Conservation (phyloP, 64 coral and sea anemone species). For the Pocillopora damicornis region DNA sequence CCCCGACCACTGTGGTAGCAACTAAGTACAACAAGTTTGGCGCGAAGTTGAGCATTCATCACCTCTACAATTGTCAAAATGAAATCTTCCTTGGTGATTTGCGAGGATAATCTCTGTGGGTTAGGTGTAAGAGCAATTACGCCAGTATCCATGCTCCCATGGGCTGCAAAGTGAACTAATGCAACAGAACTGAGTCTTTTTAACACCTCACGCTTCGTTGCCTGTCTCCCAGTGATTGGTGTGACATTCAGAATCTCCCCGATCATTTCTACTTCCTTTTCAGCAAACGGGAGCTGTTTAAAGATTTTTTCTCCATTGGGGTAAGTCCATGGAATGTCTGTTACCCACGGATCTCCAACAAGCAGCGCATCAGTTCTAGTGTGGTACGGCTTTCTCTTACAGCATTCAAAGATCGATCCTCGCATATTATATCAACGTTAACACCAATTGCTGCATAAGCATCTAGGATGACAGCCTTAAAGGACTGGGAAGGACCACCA, state of each 20-base stretch:
- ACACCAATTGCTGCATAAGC: not conserved
- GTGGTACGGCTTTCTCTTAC: not conserved
- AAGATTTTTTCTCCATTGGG: not conserved
- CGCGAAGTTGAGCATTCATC: too few species aligned
- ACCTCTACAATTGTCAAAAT: too few species aligned
- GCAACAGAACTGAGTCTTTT: not conserved
- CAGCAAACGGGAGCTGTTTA: not conserved
- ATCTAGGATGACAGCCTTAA: not conserved
- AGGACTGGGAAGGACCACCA: not conserved
- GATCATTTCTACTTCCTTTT: not conserved
- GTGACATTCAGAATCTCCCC: not conserved
- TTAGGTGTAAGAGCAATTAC: too few species aligned
- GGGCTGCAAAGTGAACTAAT: not conserved
- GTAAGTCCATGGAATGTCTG: not conserved
- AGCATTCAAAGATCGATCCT: not conserved
- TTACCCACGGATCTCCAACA: not conserved
- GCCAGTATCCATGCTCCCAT: not conserved
- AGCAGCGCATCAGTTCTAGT: not conserved
- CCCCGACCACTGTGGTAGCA: too few species aligned
- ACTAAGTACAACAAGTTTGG: too few species aligned
- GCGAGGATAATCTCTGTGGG: too few species aligned
- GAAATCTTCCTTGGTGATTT: too few species aligned
- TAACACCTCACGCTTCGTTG: not conserved
- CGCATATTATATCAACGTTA: not conserved
- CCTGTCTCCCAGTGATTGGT: not conserved